phyloP scores from a whole-genome alignment of 30 jellyfish, hydroid and myxozoan species.

The Mastigias papua region DNA sequence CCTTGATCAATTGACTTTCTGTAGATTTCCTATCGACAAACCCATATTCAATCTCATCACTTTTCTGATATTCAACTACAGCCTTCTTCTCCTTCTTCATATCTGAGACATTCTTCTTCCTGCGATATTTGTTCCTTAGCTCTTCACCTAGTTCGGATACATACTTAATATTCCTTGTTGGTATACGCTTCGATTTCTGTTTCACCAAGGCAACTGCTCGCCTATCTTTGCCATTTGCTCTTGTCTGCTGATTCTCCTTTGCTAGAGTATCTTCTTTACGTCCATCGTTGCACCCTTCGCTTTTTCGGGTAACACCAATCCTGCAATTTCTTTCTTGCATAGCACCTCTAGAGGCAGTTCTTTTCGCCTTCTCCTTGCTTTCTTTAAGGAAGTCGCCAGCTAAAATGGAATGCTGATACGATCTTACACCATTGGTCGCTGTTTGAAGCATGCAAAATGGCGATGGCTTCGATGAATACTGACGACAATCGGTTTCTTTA shows the following conservation, averaged over 20 bases:
- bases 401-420: background rate
- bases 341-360: background rate
- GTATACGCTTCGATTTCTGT: slow-evolving; percentile 87
- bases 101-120: slow-evolving; percentile 5
- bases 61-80: background rate
- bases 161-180: slow-evolving; percentile 87
- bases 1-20: background rate
- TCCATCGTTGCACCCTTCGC: background rate
- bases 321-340: background rate
- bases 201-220: slow-evolving; percentile 50
- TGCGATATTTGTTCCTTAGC: slow-evolving; percentile 71
- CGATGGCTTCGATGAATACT: background rate
- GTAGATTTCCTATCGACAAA: background rate
- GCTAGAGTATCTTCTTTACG: background rate
- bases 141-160: slow-evolving; percentile 91
- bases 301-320: background rate
- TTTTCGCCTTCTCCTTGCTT: background rate
- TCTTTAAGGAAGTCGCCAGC: background rate
- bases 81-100: slow-evolving; percentile 17
- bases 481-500: background rate
- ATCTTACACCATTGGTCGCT: background rate
- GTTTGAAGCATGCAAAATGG: background rate
- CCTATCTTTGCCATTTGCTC: background rate
- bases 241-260: background rate
- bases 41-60: background rate